Evolutionary conservation across 2,888 invertebrate species (phyloP), one percentile per base, ranked within the genome.

Genomic region (Calliphora vomitoria): DNA sequence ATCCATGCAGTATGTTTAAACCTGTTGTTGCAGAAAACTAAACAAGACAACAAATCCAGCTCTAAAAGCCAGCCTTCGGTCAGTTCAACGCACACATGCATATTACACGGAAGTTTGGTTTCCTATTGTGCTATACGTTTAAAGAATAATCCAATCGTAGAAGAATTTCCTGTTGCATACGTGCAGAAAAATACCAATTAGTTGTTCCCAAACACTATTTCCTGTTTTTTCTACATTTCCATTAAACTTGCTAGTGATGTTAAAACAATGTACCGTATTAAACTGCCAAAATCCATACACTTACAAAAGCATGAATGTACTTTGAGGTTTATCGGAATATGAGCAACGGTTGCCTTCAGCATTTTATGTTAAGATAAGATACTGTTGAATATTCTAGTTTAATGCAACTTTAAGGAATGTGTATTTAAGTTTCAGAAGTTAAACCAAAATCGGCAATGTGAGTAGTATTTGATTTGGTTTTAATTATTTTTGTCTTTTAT

Each of bases 101-200:
- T 31, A 31, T 60, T 60, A 31, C 18, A 60, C 60, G 31, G 60
- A 31, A 60, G 31, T 60, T 60, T 31, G 11, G 15, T 60, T 60
- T 60, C 60, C 60, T 31, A 4, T 60, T 60, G 11, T 60, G 11
- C 15, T 13, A 31, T 60, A 31, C 60, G 60, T 60, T 60, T 60
- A 31, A 60, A 1, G 15, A 13, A 60, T 31, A 31, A 31, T 31
- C 13, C 15, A 25, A 60, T 31, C 31, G 60, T 60, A 60, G 3
- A 15, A 15, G 31, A 25, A 60, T 60, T 60, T 60, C 60, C 60
- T 60, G 13, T 31, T 31, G 60, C 60, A 60, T 60, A 60, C 60
- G 60, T 60, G 60, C 31, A 60, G 60, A 60, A 60, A 60, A 60
- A 60, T 31, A 60, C 60, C 18, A 55, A 55, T 55, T 55, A 55